Percentiles rank a stretch among this genome's conserved stretches.
These are phyloP conservation scores for Pteromalus puparum DNA, from an alignment of 1,140 invertebrate genomes.

Conservation along the genomic window DNA sequence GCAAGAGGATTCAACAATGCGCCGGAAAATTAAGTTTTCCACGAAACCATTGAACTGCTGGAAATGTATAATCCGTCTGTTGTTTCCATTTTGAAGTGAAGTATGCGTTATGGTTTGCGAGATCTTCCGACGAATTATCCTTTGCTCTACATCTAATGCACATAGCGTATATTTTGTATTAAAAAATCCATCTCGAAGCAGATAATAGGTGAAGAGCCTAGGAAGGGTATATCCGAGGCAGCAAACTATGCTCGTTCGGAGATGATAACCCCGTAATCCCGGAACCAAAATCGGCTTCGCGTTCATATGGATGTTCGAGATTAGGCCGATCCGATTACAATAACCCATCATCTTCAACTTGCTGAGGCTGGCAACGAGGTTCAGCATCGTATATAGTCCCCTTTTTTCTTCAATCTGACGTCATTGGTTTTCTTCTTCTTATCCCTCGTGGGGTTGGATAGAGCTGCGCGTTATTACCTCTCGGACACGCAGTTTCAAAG, in stretches of 20 bases:
- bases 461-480: too few relatives aligned
- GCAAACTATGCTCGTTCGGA: not conserved
- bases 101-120: too few relatives aligned
- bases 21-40: not conserved
- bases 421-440: not conserved
- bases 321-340: not conserved
- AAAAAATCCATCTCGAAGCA: not conserved
- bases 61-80: not conserved
- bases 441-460: too few relatives aligned
- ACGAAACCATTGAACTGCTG: not conserved
- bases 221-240: too few relatives aligned
- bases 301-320: constrained; percentile 3
- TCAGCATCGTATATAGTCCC: not conserved
- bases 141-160: not conserved
- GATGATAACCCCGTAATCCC: not conserved
- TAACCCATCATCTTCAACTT: not conserved
- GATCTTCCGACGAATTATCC: too few relatives aligned
- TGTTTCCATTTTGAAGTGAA: too few relatives aligned
- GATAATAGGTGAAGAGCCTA: not conserved
- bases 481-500: too few relatives aligned
- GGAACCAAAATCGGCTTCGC: not conserved
- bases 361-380: not conserved
- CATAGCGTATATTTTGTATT: not conserved
- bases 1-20: not conserved
- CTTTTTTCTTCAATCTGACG: not conserved